A percentile compares a stretch with the other conserved stretches of the same genome.
phyloP scores from a whole-genome alignment of 2,113 vertebrate genomes.

The Dipodomys merriami region DNA sequence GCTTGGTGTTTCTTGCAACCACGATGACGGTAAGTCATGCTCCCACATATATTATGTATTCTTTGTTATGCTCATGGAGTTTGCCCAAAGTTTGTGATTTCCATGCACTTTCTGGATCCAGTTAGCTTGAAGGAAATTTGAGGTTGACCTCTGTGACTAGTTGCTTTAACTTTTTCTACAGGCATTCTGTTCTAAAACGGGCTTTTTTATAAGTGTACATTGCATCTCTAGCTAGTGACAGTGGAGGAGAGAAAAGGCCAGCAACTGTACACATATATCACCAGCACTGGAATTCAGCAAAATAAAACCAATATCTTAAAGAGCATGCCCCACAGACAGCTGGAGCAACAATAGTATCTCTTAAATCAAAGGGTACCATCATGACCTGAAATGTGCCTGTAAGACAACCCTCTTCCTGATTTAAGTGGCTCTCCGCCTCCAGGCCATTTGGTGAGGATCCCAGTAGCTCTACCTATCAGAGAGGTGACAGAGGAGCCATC shows the following conservation, averaged over 20 bases:
- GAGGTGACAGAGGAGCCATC: not conserved
- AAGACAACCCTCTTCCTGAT: not conserved
- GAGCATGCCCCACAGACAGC: fast-evolving
- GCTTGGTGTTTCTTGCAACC: not conserved
- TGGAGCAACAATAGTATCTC: not conserved
- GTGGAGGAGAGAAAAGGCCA: not conserved
- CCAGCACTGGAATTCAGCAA: not conserved
- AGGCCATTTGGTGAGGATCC: not conserved
- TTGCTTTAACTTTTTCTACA: not conserved
- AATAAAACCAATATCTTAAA: not conserved
- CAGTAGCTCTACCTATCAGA: not conserved
- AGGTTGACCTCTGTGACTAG: not conserved
- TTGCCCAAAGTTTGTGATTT: slow-evolving; percentile 50
- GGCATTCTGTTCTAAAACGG: slow-evolving; percentile 6
- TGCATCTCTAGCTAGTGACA: not conserved
- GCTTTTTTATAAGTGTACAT: slow-evolving; percentile 31
- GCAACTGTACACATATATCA: not conserved
- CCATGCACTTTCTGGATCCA: not conserved
- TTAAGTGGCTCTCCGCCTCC: not conserved
- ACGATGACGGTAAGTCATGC: not conserved
- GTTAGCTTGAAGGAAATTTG: slow-evolving; percentile 1
- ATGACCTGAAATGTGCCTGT: not conserved
- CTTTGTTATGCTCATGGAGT: not conserved
- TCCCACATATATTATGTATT: not conserved
- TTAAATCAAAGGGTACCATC: not conserved